Percentiles rank a stretch among this genome's conserved stretches.
phyloP scores from a whole-genome alignment of 2,113 vertebrate species.

The Saccopteryx bilineata region DNA sequence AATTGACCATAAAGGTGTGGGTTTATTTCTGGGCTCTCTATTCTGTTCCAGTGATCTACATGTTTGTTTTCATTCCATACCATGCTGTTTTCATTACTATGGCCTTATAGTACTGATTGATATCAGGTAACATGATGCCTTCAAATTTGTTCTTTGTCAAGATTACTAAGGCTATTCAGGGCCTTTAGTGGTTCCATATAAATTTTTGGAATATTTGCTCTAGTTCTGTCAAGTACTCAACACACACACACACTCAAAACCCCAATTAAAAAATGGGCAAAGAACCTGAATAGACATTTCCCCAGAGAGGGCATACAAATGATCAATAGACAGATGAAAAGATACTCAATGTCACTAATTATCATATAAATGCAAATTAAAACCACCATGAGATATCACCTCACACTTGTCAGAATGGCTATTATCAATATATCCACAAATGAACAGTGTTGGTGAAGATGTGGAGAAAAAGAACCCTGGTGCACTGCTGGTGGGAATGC shows the following conservation, averaged over 20 bases:
- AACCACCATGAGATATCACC: background rate
- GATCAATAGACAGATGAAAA: background rate
- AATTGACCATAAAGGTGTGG: background rate
- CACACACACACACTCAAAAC: background rate
- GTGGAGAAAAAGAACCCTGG: background rate
- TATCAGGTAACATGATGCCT: background rate
- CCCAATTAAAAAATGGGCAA: background rate
- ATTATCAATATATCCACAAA: background rate
- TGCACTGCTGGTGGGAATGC: background rate
- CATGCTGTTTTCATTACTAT: background rate
- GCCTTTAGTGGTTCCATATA: background rate
- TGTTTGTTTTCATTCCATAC: background rate
- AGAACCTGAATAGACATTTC: background rate
- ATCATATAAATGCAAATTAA: background rate
- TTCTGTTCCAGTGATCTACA: background rate
- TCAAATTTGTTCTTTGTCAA: background rate
- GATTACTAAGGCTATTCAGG: background rate
- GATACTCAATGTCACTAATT: background rate
- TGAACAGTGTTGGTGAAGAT: background rate
- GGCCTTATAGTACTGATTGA: background rate
- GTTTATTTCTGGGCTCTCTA: background rate
- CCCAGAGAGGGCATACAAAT: background rate
- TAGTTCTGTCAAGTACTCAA: background rate
- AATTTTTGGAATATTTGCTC: background rate
- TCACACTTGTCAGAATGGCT: background rate